Evolutionary conservation across 30 jellyfish, hydroid and myxozoan species (phyloP).

Genomic region (Turritopsis dohrnii): DNA sequence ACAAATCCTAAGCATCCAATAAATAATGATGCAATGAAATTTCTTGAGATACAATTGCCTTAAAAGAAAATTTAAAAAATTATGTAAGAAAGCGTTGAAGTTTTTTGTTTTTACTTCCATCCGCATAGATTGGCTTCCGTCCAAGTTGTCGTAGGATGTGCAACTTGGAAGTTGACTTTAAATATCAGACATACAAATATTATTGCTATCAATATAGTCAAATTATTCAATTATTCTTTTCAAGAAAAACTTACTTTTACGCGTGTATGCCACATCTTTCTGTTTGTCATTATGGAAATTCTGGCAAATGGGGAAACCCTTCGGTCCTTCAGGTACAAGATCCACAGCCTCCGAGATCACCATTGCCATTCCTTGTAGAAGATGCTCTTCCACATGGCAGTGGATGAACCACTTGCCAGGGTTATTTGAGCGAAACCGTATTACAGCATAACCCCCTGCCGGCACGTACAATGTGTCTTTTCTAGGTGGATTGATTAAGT

Average conservation of each 20-base stretch:
- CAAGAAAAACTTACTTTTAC: neutral
- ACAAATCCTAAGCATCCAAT: neutral
- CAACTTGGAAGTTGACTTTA: no score
- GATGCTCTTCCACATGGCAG: slow-evolving; percentile 27
- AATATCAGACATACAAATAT: no score
- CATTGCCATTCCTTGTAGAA: slow-evolving; percentile 31
- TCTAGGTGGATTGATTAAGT: slow-evolving; percentile 30
- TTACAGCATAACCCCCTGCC: slow-evolving; percentile 25
- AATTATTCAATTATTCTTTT: no score
- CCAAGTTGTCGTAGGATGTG: no score
- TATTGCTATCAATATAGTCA: no score
- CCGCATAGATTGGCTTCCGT: no score
- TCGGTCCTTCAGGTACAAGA: slow-evolving; percentile 6
- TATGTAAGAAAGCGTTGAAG: no score
- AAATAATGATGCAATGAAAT: neutral
- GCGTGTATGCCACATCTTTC: neutral
- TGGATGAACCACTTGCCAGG: slow-evolving; percentile 36
- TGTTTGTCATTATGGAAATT: slow-evolving; percentile 24
- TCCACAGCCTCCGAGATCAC: slow-evolving; percentile 24
- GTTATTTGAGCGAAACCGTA: slow-evolving; percentile 16
- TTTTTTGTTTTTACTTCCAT: no score
- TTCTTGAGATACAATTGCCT: neutral
- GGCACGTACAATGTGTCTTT: slow-evolving; percentile 27
- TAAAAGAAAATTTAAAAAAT: no score
- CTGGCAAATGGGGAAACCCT: slow-evolving; percentile 32